These are phyloP conservation scores for Neosilurus mollespiculum DNA, from an alignment of 2,797 vertebrate genomes.

Conservation along the genomic window DNA sequence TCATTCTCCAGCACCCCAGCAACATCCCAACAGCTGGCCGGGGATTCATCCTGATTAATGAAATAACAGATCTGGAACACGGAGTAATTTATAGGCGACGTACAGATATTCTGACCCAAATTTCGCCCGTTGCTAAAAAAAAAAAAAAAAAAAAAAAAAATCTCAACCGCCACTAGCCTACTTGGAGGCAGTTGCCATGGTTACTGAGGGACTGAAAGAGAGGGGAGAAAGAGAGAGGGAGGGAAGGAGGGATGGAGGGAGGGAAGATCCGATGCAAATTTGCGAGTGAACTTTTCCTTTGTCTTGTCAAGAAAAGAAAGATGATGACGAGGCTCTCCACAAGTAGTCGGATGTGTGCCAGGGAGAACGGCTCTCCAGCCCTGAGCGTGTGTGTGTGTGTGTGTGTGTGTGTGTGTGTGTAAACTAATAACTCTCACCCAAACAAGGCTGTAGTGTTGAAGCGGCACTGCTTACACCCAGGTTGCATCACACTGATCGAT, in stretches of 20 bases:
- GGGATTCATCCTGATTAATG: conserved; percentile 76
- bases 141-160: conserved; percentile 63
- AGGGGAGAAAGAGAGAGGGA: conserved; percentile 30
- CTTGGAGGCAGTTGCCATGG: conserved; percentile 82
- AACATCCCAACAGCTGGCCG: conserved; percentile 60
- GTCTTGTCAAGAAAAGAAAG: conserved; percentile 42
- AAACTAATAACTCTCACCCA: conserved; percentile 6
- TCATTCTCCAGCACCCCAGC: conserved; percentile 52
- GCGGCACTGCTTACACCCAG: conserved; percentile 12
- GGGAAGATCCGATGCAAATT: conserved; percentile 63
- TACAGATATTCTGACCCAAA: conserved; percentile 78
- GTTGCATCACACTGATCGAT: conserved; percentile 43
- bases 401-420: background rate
- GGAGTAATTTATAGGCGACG: conserved; percentile 77
- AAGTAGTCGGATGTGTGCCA: conserved; percentile 19
- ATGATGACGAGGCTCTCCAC: conserved; percentile 42
- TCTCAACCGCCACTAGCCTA: conserved; percentile 73
- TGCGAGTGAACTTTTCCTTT: conserved; percentile 67
- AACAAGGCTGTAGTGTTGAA: background rate
- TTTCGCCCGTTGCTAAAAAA: conserved; percentile 70
- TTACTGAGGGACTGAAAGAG: conserved; percentile 58
- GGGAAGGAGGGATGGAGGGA: background rate
- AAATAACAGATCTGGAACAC: conserved; percentile 74
- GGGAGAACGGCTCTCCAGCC: background rate
- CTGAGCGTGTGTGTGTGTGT: background rate